Percentiles rank a stretch among this genome's conserved stretches.
Conservation (phyloP, 2,113 vertebrate genomes). For the Himantopus leucocephalus region DNA sequence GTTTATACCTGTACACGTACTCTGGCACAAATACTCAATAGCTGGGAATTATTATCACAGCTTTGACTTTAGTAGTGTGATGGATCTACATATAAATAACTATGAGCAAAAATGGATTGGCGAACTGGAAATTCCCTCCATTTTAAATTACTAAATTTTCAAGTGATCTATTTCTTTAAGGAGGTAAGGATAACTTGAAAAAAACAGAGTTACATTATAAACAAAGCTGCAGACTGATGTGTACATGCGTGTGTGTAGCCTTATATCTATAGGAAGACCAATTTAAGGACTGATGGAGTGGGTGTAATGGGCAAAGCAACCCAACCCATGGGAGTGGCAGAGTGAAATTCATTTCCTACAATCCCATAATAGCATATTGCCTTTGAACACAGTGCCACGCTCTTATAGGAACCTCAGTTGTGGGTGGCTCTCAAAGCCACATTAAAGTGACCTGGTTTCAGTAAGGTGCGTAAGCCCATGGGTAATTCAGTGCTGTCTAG, state of each 20-base stretch:
- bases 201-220: neutral
- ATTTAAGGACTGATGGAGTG: neutral
- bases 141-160: neutral
- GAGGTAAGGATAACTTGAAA: neutral
- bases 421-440: conserved; percentile 32
- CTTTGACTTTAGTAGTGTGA: neutral
- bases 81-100: neutral
- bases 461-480: neutral
- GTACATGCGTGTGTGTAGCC: neutral
- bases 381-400: neutral
- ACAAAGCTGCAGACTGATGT: neutral
- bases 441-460: conserved; percentile 62
- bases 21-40: neutral
- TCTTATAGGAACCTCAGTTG: conserved; percentile 5
- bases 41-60: neutral
- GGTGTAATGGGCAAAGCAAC: conserved; percentile 6
- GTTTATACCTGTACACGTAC: neutral
- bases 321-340: conserved; percentile 32
- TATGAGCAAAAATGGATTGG: neutral
- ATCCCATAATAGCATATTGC: conserved; percentile 27
- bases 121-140: neutral
- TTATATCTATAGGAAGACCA: neutral
- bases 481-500: conserved; percentile 1
- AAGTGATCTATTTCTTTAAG: neutral
- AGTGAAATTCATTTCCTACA: conserved; percentile 42